Conservation (phyloP, 2,113 vertebrate genomes). For the Aspidoscelis tigris region DNA sequence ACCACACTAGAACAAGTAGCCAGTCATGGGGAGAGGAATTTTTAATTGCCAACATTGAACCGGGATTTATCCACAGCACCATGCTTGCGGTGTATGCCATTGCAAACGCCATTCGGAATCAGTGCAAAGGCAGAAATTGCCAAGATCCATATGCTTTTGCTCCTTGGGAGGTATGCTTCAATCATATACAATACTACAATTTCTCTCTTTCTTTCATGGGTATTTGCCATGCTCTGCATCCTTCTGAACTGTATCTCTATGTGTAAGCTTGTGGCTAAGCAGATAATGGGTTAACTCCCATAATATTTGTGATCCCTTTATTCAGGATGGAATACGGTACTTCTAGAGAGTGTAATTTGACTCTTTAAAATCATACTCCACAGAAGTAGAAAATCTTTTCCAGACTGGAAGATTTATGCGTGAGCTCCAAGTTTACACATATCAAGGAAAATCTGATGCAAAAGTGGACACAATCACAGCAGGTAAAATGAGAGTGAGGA, state of each 20-base stretch:
- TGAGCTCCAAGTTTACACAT: too few relatives aligned
- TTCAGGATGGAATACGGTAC: neutral
- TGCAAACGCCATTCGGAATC: conserved; percentile 76
- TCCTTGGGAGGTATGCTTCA: conserved; percentile 84
- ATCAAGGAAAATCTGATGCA: too few relatives aligned
- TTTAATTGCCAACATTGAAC: conserved; percentile 68
- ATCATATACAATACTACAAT: neutral
- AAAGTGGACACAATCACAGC: too few relatives aligned
- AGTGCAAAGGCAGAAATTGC: conserved; percentile 78
- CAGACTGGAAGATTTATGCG: too few relatives aligned
- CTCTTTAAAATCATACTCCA: too few relatives aligned
- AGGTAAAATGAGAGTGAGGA: too few relatives aligned
- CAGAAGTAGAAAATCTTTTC: too few relatives aligned
- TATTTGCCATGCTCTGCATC: neutral
- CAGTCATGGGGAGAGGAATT: conserved; percentile 71
- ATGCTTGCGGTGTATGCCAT: conserved; percentile 83
- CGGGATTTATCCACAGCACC: conserved; percentile 76
- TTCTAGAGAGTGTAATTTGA: neutral
- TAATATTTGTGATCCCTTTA: neutral
- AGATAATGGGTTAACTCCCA: neutral
- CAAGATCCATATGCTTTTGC: conserved; percentile 72
- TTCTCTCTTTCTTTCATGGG: neutral
- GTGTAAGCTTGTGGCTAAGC: neutral
- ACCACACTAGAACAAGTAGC: conserved; percentile 32
- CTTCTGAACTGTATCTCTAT: neutral